Conservation (phyloP, 2,797 vertebrate species). For the Rhynchotus rufescens region DNA sequence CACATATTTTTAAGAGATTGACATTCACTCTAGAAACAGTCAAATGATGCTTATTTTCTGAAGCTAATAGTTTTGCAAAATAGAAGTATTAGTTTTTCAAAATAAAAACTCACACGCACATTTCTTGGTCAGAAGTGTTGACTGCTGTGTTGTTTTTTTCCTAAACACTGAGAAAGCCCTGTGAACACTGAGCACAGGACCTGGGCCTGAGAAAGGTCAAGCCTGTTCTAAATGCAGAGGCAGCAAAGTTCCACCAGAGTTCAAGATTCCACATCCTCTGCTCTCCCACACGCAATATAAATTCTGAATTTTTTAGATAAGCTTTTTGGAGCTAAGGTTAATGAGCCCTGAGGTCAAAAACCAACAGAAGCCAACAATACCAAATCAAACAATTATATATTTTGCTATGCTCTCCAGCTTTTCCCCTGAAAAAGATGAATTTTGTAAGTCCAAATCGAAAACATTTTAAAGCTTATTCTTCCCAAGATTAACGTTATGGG, state of each 20-base stretch:
- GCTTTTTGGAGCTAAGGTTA: constrained; percentile 56
- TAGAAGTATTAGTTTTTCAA: neutral
- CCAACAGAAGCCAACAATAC: neutral
- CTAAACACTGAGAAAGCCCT: constrained; percentile 63
- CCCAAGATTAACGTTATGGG: neutral
- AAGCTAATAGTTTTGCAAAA: neutral
- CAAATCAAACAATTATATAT: constrained; percentile 12
- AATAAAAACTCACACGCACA: neutral
- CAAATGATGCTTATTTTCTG: neutral
- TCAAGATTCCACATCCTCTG: constrained; percentile 48
- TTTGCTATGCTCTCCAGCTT: neutral
- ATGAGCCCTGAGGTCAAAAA: constrained; percentile 22
- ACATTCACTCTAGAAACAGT: neutral
- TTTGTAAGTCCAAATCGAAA: neutral
- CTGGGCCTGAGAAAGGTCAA: constrained; percentile 80
- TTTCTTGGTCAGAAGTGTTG: neutral
- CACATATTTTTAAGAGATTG: neutral
- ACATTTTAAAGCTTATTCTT: neutral
- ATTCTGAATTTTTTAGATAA: constrained; percentile 58
- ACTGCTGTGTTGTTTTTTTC: neutral
- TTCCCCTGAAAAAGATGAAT: neutral
- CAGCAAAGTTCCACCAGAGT: neutral
- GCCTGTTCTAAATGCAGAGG: constrained; percentile 74
- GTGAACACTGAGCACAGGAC: constrained; percentile 55
- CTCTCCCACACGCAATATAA: constrained; percentile 40